These are phyloP conservation scores for Tautogolabrus adspersus DNA, from an alignment of 2,113 vertebrate species.

Conservation along the genomic window DNA sequence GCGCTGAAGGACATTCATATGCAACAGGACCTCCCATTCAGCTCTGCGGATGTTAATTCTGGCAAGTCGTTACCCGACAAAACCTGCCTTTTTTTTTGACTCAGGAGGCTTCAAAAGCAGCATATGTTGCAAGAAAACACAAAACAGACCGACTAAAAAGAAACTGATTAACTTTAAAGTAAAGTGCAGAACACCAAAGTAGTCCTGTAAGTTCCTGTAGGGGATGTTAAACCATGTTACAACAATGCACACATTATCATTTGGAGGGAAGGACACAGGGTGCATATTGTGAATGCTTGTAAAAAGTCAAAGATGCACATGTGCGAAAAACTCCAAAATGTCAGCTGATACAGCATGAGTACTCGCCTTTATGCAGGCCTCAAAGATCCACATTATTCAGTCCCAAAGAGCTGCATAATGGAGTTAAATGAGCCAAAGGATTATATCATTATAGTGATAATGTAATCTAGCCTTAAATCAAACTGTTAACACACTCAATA, in stretches of 20 bases:
- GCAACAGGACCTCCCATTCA: slow-evolving; percentile 69
- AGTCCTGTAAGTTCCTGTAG: slow-evolving; percentile 12
- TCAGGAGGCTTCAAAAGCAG: slow-evolving; percentile 64
- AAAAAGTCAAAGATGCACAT: slow-evolving; percentile 15
- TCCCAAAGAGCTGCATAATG: neutral
- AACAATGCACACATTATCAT: neutral
- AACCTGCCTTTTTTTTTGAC: slow-evolving; percentile 61
- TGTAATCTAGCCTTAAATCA: slow-evolving; percentile 2
- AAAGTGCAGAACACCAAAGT: neutral
- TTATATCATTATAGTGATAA: neutral
- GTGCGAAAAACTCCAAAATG: slow-evolving; percentile 12
- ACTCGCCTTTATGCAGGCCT: neutral
- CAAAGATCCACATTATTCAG: slow-evolving; percentile 16
- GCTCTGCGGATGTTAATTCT: slow-evolving; percentile 80
- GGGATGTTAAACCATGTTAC: neutral
- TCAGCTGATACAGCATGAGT: slow-evolving; percentile 18
- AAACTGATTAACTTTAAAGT: neutral
- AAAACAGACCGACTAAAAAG: slow-evolving; percentile 1
- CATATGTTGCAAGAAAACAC: slow-evolving; percentile 46
- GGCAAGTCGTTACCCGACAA: slow-evolving; percentile 71
- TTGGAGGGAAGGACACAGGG: neutral
- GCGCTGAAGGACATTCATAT: slow-evolving; percentile 60
- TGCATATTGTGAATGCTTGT: slow-evolving; percentile 9
- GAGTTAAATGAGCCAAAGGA: neutral
- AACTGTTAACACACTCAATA: slow-evolving; percentile 13